Percentiles rank a stretch among this genome's conserved stretches.
phyloP scores from a whole-genome alignment of 2,797 vertebrate species.

The Typhlichthys eigenmanni region DNA sequence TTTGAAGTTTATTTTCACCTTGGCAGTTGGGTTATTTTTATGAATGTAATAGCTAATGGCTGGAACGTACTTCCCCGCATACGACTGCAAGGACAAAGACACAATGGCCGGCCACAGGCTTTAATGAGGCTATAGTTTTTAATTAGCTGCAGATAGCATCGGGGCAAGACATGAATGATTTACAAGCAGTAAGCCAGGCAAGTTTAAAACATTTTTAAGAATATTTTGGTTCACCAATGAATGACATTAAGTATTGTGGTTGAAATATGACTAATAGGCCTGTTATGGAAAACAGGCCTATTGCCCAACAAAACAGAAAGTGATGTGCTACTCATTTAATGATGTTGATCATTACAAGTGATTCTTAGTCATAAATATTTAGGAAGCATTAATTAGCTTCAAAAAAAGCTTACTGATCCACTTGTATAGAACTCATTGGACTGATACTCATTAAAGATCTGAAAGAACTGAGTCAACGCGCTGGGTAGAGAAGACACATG shows the following conservation, averaged over 20 bases:
- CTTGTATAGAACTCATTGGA: slow-evolving; percentile 84
- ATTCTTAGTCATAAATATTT: too few species aligned
- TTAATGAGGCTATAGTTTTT: too few species aligned
- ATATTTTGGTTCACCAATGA: too few species aligned
- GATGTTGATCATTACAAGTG: too few species aligned
- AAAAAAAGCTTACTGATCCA: slow-evolving; percentile 76
- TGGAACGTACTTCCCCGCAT: slow-evolving; percentile 85
- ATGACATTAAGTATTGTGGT: too few species aligned
- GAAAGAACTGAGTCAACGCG: slow-evolving; percentile 83
- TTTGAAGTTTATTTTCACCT: slow-evolving; percentile 83
- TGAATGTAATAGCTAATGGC: slow-evolving; percentile 84
- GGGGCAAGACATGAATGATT: too few species aligned
- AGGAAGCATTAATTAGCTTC: background rate
- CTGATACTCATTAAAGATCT: slow-evolving; percentile 85
- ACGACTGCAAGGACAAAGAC: slow-evolving; percentile 66
- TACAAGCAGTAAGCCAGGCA: too few species aligned
- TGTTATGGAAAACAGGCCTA: too few species aligned
- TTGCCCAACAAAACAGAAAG: too few species aligned
- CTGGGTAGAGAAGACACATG: slow-evolving; percentile 53
- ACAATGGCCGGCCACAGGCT: background rate
- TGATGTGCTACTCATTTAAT: too few species aligned
- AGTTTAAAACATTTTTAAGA: too few species aligned
- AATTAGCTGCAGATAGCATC: background rate
- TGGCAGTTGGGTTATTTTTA: slow-evolving; percentile 74
- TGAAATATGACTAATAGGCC: too few species aligned